A percentile compares a stretch with the other conserved stretches of the same genome.
These are phyloP conservation scores for Charaxes varanes DNA, from an alignment of 1,140 invertebrate genomes.

Conservation along the genomic window DNA sequence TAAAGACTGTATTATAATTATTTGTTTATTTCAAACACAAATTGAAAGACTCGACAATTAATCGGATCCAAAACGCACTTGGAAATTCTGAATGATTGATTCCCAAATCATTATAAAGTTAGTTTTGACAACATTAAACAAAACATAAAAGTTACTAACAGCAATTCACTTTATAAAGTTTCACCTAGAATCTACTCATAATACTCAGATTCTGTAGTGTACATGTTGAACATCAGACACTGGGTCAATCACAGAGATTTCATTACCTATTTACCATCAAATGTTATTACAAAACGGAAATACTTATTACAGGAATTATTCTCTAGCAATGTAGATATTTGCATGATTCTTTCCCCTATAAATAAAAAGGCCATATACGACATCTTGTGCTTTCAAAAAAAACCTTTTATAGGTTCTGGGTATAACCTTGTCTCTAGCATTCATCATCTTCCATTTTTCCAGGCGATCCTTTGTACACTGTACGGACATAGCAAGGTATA, in stretches of 20 bases:
- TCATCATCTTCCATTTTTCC: constrained; percentile 62
- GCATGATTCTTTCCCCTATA: constrained; percentile 54
- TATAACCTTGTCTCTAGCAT: constrained; percentile 53
- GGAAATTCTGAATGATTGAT: constrained; percentile 48
- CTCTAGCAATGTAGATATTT: constrained; percentile 58
- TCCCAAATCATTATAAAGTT: constrained; percentile 61
- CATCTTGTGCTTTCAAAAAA: constrained; percentile 53
- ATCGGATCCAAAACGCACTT: constrained; percentile 57
- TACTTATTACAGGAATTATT: constrained; percentile 44
- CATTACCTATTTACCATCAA: constrained; percentile 41
- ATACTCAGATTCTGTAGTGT: constrained; percentile 65
- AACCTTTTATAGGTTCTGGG: constrained; percentile 41
- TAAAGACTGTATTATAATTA: constrained; percentile 33
- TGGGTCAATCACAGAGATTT: constrained; percentile 67
- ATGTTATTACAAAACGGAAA: constrained; percentile 57
- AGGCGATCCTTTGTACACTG: constrained; percentile 62
- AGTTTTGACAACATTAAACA: constrained; percentile 70
- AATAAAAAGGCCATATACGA: constrained; percentile 46
- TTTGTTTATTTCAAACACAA: constrained; percentile 72
- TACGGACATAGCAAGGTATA: constrained; percentile 55
- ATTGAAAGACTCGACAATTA: constrained; percentile 67
- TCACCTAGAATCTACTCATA: constrained; percentile 65
- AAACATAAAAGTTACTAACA: constrained; percentile 69
- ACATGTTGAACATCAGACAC: constrained; percentile 55
- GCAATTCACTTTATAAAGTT: constrained; percentile 57